Base-by-base conservation (phyloP, 2,888 invertebrate species). In the Pantelozetes paolii region DNA sequence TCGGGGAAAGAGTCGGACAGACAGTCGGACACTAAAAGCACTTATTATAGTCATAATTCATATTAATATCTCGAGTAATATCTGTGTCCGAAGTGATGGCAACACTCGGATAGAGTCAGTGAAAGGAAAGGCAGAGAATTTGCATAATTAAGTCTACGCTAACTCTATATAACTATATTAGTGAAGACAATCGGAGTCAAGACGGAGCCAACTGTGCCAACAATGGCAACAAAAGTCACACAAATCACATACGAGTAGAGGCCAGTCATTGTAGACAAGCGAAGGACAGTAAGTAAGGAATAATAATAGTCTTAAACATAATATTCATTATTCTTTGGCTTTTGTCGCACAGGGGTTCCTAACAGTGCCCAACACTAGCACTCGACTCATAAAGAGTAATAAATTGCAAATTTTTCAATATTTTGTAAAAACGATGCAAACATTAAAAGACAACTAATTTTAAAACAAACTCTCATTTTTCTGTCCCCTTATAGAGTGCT, bases 221-320 rank as follows among this genome's bases (percentile, higher is more conserved):
- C 36, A 36, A 9, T 8, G 36, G 6, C 59, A 59, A 59, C 59
- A 59, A 30, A 13, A 30, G 23, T 42, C 67, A 67, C 67, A 67
- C 67, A 67, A 67, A 67, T 67, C 67, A 59, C n/a, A 59, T 30
- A 1, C 23, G 8, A 67, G 67, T 67, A 36, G 67, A 67, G 67
- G 67, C 67, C 67, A 67, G 67, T 67, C 67, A 67, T 67, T 36
- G 40, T 3, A 67, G 67, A 40, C 36, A 67, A 32, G 40, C 40
- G 67, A 67, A 36, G 67, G 67, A 40, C 67, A 40, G 67, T 62
- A 59, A 54, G 54, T 54, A 54, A 32, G 62, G 18, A 18, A 62
- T 62, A 62, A 36, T 32, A 67, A 36, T 13, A 67, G 18, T 2
- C 13, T 23, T n/a, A 30, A 36, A 32, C 32, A 62, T 28, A 26